Conservation (phyloP, 1,140 invertebrate species). For the Periplaneta americana region DNA sequence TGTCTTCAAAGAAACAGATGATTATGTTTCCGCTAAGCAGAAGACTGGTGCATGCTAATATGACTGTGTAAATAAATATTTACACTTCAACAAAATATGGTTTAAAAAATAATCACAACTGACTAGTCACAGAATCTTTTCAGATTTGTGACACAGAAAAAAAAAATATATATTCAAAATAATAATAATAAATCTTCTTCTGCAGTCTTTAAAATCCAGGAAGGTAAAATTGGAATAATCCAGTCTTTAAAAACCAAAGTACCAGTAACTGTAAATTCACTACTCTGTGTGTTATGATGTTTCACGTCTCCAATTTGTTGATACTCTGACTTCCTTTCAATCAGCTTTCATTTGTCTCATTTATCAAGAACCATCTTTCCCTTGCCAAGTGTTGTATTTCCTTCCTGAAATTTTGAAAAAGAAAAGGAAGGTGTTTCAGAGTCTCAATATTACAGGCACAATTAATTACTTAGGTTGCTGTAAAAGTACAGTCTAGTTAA, state of each 20-base stretch:
- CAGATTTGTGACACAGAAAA: not conserved
- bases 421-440: not conserved
- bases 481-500: not conserved
- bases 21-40: not conserved
- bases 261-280: not conserved
- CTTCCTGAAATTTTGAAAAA: not conserved
- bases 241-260: not conserved
- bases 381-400: not conserved
- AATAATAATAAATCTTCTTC: not conserved
- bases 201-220: not conserved
- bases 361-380: not conserved
- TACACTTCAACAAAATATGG: not conserved
- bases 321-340: not conserved
- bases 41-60: not conserved
- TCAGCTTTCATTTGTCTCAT: not conserved
- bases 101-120: not conserved
- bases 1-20: not conserved
- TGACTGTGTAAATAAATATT: not conserved
- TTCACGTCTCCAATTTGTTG: not conserved
- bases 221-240: not conserved
- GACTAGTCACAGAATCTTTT: not conserved
- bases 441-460: not conserved
- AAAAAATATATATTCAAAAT: not conserved
- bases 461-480: not conserved
- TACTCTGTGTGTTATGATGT: not conserved